phyloP scores from a whole-genome alignment of 2,797 vertebrate genomes.

The Sebastes itinus region DNA sequence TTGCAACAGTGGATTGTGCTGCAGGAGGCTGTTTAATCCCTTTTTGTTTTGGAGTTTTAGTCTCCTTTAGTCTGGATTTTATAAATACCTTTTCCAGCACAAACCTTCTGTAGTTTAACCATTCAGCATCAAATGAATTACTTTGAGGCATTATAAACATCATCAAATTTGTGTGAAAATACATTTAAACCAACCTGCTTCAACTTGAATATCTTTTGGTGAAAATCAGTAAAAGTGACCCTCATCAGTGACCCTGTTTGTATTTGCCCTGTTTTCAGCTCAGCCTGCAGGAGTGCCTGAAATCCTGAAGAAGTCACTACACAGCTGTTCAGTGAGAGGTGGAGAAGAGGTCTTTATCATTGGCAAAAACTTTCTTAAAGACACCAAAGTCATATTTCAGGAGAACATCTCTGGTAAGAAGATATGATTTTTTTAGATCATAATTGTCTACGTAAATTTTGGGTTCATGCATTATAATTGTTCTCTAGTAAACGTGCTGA shows the following conservation, averaged over 20 bases:
- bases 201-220: not conserved
- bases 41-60: not conserved
- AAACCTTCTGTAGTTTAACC: not conserved
- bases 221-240: not conserved
- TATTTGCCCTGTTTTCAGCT: constrained; percentile 79
- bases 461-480: not conserved
- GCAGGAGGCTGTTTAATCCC: not conserved
- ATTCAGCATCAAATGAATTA: not conserved
- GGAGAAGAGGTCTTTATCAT: constrained; percentile 98
- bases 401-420: constrained; percentile 91
- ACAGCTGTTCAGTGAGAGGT: constrained; percentile 93
- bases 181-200: not conserved
- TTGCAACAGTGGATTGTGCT: not conserved
- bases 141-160: not conserved
- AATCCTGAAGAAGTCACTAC: constrained; percentile 98
- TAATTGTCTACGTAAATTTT: not conserved
- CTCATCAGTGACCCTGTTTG: not conserved
- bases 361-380: constrained; percentile 99
- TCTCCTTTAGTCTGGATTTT: not conserved
- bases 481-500: not conserved
- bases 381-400: constrained; percentile 98
- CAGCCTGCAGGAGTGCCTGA: constrained; percentile 98
- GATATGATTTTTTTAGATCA: not conserved
- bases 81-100: not conserved
- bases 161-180: not conserved